Evolutionary conservation across 2,888 invertebrate species (phyloP), one percentile per base, ranked within the genome.

Genomic region (Steinernema carpocapsae): DNA sequence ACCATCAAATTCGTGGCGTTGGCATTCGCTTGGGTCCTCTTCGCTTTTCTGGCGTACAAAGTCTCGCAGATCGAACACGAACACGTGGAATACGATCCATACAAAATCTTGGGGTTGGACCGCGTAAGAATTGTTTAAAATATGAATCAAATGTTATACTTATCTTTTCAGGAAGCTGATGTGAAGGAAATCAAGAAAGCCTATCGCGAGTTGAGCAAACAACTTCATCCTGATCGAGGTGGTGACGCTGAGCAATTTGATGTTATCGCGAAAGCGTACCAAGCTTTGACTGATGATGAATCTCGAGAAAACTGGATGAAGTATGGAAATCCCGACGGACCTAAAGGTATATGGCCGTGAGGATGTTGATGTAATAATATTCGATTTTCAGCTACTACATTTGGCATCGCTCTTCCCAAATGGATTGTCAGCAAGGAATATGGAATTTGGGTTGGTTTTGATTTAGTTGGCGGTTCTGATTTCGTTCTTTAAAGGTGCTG

Each of bases 371-470:
- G 17, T 72, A 42, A 45, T 72, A 12, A 43, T 75, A 26, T 56
- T 7, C 48, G 14, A 70, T 71, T 87, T 88, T 72, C 83, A 90
- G 97, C 96, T 29, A 97, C 96, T 92, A 95, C 94, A 85, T 99
- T 99, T 91, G 99, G 99, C 76, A 99, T 99, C 88, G 99, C 99
- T 7, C 89, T 99, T 73, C 99, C 99, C 6, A 97, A 97, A 73
- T 99, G 99, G 99, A 96, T 99, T 88, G 96, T 99, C 12, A 97
- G 97, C 88, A 96, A 97, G 88, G 95, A 99, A 89, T 99, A 99
- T 88, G 97, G 97, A 82, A 92, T 97, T 29, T 97, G 95, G 95
- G 89, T 96, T 6, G n/a, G n/a, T n/a, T n/a, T n/a, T n/a, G n/a
- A n/a, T n/a, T n/a, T n/a, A n/a, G n/a, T n/a, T n/a, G n/a, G n/a